A percentile compares a stretch with the other conserved stretches of the same genome.
phyloP scores from a whole-genome alignment of 2,888 invertebrate species.

The Apodemia mormo region DNA sequence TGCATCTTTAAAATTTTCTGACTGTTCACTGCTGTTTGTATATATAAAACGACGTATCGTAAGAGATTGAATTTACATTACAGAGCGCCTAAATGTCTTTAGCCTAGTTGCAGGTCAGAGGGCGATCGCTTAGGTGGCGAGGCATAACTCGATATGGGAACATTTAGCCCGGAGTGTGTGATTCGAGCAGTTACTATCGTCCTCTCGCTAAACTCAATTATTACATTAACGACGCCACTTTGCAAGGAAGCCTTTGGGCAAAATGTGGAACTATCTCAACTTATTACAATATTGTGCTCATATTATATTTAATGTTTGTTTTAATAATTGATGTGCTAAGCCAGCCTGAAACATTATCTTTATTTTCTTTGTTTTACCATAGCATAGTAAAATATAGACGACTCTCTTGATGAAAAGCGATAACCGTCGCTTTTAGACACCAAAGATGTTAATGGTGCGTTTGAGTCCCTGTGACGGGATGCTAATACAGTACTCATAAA shows the following conservation, averaged over 20 bases:
- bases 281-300: background rate
- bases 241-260: conserved; percentile 39
- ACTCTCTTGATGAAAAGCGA: no score
- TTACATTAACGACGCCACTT: conserved; percentile 48
- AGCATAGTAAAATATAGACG: no score
- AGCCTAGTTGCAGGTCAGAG: conserved; percentile 8
- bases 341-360: no score
- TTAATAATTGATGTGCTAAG: no score
- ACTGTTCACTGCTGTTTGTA: background rate
- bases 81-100: background rate
- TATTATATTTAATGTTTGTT: background rate
- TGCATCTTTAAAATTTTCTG: background rate
- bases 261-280: conserved; percentile 8
- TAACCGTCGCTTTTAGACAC: no score
- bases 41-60: background rate
- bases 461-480: no score
- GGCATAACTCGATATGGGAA: conserved; percentile 23
- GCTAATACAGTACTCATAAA: no score
- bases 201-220: conserved; percentile 43
- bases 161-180: conserved; percentile 32
- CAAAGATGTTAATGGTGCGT: no score
- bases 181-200: conserved; percentile 41
- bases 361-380: no score
- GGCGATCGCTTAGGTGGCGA: conserved; percentile 9
- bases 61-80: background rate